Conservation (phyloP, 2,888 invertebrate genomes). For the Caenorhabditis imperialis region DNA sequence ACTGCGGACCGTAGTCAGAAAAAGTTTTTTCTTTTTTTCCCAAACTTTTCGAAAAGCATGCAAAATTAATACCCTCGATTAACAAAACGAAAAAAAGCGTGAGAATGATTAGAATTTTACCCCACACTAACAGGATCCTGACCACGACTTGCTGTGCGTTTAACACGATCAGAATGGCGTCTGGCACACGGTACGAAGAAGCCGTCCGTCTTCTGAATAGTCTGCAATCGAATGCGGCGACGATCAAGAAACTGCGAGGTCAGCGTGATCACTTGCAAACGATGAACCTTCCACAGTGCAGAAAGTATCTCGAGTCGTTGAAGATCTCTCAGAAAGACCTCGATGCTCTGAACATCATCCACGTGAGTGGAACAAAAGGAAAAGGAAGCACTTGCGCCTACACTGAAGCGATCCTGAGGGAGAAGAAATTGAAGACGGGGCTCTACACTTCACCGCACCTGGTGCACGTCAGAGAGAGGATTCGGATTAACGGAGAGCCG, state of each 20-base stretch:
- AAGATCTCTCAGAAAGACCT: conserved; percentile 62
- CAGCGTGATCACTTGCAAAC: conserved; percentile 56
- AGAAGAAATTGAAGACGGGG: conserved; percentile 90
- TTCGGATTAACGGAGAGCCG: conserved; percentile 89
- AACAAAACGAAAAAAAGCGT: not conserved
- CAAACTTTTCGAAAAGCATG: conserved; percentile 21
- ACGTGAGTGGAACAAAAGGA: conserved; percentile 97
- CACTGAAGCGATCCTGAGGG: conserved; percentile 89
- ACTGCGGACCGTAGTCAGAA: conserved; percentile 33
- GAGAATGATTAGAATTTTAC: conserved; percentile 39
- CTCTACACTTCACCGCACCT: conserved; percentile 93
- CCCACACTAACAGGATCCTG: conserved; percentile 46
- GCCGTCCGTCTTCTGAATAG: conserved; percentile 71
- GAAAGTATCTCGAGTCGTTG: conserved; percentile 50
- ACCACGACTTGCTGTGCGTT: conserved; percentile 38
- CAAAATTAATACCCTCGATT: not conserved
- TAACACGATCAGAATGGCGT: conserved; percentile 45
- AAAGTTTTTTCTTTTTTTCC: not conserved
- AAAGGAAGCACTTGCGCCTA: conserved; percentile 95
- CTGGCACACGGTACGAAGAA: conserved; percentile 44
- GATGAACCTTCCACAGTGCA: conserved; percentile 59
- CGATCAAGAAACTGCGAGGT: conserved; percentile 72
- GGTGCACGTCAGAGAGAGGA: conserved; percentile 90
- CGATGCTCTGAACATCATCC: conserved; percentile 85
- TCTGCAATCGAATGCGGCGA: conserved; percentile 74